Evolutionary conservation across 2,113 vertebrate species (phyloP).

Genomic region (Raja brachyura): DNA sequence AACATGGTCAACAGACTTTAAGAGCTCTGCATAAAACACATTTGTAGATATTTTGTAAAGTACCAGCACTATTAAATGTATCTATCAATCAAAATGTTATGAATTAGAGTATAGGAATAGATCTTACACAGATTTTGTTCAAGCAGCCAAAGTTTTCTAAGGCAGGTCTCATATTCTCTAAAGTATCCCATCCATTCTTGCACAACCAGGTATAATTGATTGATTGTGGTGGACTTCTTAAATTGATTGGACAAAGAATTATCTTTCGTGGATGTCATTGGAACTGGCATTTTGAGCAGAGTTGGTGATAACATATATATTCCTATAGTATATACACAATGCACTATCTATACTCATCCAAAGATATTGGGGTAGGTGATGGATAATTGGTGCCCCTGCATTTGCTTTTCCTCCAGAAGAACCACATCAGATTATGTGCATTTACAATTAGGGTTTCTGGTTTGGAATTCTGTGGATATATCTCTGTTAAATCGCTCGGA

Average conservation of each 20-base stretch:
- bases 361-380: too few relatives aligned
- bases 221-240: constrained; percentile 67
- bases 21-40: too few relatives aligned
- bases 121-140: too few relatives aligned
- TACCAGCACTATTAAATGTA: too few relatives aligned
- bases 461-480: background rate
- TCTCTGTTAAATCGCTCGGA: background rate
- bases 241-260: constrained; percentile 58
- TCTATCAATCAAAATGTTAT: too few relatives aligned
- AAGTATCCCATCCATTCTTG: constrained; percentile 51
- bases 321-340: background rate
- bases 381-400: background rate
- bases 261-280: constrained; percentile 44
- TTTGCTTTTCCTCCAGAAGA: background rate
- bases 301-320: background rate
- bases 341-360: too few relatives aligned
- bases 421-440: background rate
- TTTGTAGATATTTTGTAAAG: too few relatives aligned
- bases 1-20: too few relatives aligned
- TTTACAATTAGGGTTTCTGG: background rate
- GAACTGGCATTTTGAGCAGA: background rate
- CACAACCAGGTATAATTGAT: background rate
- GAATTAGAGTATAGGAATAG: too few relatives aligned
- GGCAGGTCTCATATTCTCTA: constrained; percentile 60
- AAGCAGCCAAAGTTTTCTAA: constrained; percentile 30